These are phyloP conservation scores for Acanthococcus lagerstroemiae DNA, from an alignment of 2,888 invertebrate genomes.

Conservation along the genomic window DNA sequence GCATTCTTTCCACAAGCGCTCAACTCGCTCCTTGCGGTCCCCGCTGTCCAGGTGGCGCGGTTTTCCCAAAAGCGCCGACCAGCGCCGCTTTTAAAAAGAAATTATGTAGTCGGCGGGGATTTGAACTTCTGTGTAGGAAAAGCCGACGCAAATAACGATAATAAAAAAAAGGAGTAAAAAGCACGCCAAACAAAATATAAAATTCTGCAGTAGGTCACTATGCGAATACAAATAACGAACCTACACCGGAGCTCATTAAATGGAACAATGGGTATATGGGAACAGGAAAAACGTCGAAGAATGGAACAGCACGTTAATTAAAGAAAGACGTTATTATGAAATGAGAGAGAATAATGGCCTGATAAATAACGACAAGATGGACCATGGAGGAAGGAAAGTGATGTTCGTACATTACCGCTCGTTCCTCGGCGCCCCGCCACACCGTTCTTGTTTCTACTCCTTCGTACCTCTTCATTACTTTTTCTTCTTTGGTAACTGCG, in stretches of 20 bases:
- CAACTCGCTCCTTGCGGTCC: too few relatives aligned
- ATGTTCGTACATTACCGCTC: background rate
- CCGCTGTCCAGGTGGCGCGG: too few relatives aligned
- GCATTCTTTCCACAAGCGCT: too few relatives aligned
- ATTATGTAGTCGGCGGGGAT: too few relatives aligned
- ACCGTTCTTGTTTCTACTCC: background rate
- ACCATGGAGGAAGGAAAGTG: constrained; percentile 30
- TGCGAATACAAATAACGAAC: constrained; percentile 16
- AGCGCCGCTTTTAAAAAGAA: too few relatives aligned
- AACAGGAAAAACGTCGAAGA: constrained; percentile 29
- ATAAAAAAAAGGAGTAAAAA: background rate
- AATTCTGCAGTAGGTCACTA: background rate
- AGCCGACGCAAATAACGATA: too few relatives aligned
- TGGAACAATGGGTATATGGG: constrained; percentile 30
- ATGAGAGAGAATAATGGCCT: constrained; percentile 17
- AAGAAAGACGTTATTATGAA: constrained; percentile 29
- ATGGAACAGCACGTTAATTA: constrained; percentile 29
- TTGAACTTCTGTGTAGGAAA: too few relatives aligned
- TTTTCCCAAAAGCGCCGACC: too few relatives aligned
- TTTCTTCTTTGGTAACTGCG: constrained; percentile 24
- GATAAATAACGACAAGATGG: constrained; percentile 28
- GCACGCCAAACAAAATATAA: background rate
- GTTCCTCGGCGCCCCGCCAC: background rate
- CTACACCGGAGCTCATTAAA: constrained; percentile 27
- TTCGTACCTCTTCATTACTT: constrained; percentile 20